Conservation (phyloP, 2,797 vertebrate genomes). For the Argya squamiceps region DNA sequence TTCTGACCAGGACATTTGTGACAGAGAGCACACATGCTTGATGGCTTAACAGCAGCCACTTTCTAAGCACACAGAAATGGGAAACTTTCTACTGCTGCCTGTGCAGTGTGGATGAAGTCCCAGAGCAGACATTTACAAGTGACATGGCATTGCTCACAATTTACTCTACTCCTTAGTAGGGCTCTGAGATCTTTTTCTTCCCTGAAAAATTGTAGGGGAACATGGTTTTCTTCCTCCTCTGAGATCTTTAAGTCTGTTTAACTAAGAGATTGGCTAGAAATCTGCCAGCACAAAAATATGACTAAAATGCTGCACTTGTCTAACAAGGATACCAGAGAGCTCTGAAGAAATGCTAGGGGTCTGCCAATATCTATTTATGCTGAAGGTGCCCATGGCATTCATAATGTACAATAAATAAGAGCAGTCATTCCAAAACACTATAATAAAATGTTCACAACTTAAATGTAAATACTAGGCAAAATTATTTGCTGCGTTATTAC, state of each 20-base stretch:
- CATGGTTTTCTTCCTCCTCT: not conserved
- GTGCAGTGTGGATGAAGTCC: not conserved
- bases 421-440: slow-evolving; percentile 28
- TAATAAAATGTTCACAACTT: slow-evolving; percentile 59
- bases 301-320: slow-evolving; percentile 17
- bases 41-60: not conserved
- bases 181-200: not conserved
- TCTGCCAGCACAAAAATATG: slow-evolving; percentile 22
- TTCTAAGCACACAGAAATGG: slow-evolving; percentile 28
- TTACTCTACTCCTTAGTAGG: not conserved
- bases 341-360: slow-evolving; percentile 45
- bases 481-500: slow-evolving; percentile 3
- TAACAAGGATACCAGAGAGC: slow-evolving; percentile 22
- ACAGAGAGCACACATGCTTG: not conserved
- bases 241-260: slow-evolving; percentile 36
- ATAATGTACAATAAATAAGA: slow-evolving; percentile 50
- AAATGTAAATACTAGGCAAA: slow-evolving; percentile 61
- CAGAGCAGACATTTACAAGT: slow-evolving; percentile 3
- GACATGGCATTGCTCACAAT: slow-evolving; percentile 16
- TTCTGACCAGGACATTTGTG: slow-evolving; percentile 36
- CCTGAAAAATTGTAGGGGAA: not conserved
- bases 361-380: slow-evolving; percentile 39
- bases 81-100: not conserved
- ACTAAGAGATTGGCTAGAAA: slow-evolving; percentile 18
- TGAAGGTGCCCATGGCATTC: slow-evolving; percentile 13